These are phyloP conservation scores for Odontamblyopus lacepedii DNA, from an alignment of 2,797 vertebrate species.

Conservation along the genomic window DNA sequence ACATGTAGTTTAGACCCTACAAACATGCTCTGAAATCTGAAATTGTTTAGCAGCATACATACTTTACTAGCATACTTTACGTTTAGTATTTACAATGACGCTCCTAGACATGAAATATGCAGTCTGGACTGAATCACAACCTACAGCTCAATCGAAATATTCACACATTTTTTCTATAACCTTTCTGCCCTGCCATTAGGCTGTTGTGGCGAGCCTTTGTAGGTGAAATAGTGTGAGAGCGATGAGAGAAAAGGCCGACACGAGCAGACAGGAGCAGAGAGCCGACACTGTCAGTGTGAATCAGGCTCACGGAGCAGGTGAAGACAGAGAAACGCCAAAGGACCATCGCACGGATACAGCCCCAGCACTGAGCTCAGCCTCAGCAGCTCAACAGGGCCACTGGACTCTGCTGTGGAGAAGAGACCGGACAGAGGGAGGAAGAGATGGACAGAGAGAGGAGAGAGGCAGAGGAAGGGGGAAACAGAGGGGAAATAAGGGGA, in stretches of 20 bases:
- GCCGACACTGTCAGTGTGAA: conserved; percentile 64
- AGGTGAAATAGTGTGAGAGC: conserved; percentile 15
- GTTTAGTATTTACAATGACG: no score
- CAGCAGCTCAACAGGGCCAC: conserved; percentile 49
- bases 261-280: conserved; percentile 42
- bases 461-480: background rate
- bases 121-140: no score
- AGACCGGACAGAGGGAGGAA: background rate
- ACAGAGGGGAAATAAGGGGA: background rate
- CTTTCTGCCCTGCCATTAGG: background rate
- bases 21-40: no score
- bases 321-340: conserved; percentile 80
- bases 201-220: background rate
- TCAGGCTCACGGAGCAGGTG: conserved; percentile 76
- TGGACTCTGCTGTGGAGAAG: conserved; percentile 52
- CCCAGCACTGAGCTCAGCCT: conserved; percentile 68
- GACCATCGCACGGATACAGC: conserved; percentile 72
- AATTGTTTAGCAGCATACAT: no score
- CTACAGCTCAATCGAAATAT: no score
- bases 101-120: no score
- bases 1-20: no score
- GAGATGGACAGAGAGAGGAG: conserved; percentile 18
- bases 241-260: conserved; percentile 17
- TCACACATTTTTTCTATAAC: background rate
- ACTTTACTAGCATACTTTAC: no score